phyloP scores from a whole-genome alignment of 2,113 vertebrate genomes.

The Brachyhypopomus occidentalis region DNA sequence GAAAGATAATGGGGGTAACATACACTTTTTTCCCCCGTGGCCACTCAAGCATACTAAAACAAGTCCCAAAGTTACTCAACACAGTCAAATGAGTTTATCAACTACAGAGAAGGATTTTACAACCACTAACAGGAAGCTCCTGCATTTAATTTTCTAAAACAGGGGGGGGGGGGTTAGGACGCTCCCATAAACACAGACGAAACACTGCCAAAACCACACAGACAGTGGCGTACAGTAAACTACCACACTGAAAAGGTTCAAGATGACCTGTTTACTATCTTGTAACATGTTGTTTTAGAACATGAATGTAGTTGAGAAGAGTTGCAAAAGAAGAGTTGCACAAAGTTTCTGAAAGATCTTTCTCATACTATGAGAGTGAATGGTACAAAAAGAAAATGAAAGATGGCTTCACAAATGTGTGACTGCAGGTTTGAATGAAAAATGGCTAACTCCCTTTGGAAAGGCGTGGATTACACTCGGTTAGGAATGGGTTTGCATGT shows the following conservation, averaged over 20 bases:
- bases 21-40: background rate
- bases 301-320: too few relatives aligned
- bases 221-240: background rate
- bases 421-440: background rate
- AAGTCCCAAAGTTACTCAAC: background rate
- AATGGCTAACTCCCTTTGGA: background rate
- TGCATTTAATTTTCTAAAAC: background rate
- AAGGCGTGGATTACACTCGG: background rate
- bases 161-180: background rate
- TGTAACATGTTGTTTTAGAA: too few relatives aligned
- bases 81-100: background rate
- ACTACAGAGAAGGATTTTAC: background rate
- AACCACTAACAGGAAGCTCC: background rate
- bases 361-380: too few relatives aligned
- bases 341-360: background rate
- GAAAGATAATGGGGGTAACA: conserved; percentile 32
- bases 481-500: background rate
- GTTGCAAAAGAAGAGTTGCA: too few relatives aligned
- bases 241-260: background rate
- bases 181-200: background rate
- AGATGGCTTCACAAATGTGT: background rate
- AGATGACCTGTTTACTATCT: too few relatives aligned
- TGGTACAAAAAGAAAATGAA: conserved; percentile 1
- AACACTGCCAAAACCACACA: background rate
- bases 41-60: conserved; percentile 23